These are phyloP conservation scores for Amia ocellicauda DNA, from an alignment of 2,113 vertebrate species.

Conservation along the genomic window DNA sequence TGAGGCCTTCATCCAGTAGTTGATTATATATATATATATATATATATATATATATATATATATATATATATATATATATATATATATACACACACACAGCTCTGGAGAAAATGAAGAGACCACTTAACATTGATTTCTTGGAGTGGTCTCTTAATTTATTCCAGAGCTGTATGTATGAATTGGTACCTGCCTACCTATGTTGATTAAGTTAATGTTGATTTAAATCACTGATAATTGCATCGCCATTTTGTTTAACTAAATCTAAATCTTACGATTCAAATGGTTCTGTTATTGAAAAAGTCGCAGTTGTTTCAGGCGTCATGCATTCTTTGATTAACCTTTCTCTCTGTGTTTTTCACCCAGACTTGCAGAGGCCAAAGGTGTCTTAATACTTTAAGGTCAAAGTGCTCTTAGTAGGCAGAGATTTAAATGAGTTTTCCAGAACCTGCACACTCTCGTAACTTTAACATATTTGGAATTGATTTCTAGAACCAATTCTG, in stretches of 20 bases:
- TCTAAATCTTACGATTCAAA: constrained; percentile 33
- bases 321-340: constrained; percentile 57
- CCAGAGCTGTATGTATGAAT: no score
- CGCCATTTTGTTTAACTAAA: not conserved
- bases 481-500: no score
- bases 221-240: no score
- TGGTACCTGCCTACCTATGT: no score
- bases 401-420: constrained; percentile 40
- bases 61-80: not conserved
- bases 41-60: not conserved
- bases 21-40: not conserved
- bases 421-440: constrained; percentile 35
- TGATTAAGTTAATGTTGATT: no score
- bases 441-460: constrained; percentile 30
- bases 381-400: no score
- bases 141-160: no score
- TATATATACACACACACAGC: not conserved
- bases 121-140: no score
- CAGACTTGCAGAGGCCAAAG: constrained; percentile 30
- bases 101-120: no score
- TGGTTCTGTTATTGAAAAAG: constrained; percentile 48
- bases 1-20: no score
- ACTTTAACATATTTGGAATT: no score
- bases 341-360: constrained; percentile 37
- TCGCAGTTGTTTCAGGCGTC: constrained; percentile 37